Percentiles rank a stretch among this genome's conserved stretches.
These are phyloP conservation scores for Stenotaenia linearis DNA, from an alignment of 2,888 invertebrate genomes.

Conservation along the genomic window DNA sequence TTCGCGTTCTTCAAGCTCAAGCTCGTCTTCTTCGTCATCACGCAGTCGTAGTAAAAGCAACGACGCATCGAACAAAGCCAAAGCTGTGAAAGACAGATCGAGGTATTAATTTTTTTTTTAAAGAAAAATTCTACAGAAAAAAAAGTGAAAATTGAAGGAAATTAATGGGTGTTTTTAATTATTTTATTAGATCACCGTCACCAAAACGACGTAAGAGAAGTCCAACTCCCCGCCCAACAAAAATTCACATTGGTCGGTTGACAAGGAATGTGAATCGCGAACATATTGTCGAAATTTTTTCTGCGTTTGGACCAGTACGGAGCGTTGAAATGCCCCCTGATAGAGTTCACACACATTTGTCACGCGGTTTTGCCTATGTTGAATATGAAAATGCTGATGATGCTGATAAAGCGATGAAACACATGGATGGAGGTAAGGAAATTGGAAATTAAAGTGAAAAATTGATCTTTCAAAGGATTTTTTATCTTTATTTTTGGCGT, in stretches of 20 bases:
- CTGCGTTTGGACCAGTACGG: constrained; percentile 79
- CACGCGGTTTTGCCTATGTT: constrained; percentile 91
- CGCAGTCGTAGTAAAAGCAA: constrained; percentile 45
- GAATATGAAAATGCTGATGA: constrained; percentile 91
- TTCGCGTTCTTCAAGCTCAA: constrained; percentile 56
- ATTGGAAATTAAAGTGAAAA: too few relatives aligned
- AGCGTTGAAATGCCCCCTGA: constrained; percentile 84
- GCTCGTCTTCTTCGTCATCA: constrained; percentile 66
- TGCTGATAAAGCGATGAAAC: constrained; percentile 97
- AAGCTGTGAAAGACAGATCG: constrained; percentile 30
- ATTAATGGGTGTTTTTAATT: background rate
- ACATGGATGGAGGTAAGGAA: constrained; percentile 93
- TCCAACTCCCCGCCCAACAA: constrained; percentile 81
- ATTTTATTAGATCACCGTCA: constrained; percentile 40
- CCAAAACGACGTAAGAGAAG: constrained; percentile 65
- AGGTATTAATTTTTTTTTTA: background rate
- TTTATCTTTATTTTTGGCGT: too few relatives aligned
- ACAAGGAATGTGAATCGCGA: constrained; percentile 83
- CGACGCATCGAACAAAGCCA: constrained; percentile 31
- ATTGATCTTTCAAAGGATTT: too few relatives aligned
- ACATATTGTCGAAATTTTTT: constrained; percentile 84
- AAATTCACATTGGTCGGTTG: constrained; percentile 88
- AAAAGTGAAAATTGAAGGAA: too few relatives aligned
- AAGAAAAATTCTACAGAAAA: background rate
- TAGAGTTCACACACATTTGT: constrained; percentile 76